Conservation (phyloP, 2,888 invertebrate genomes). For the Cordilura impudica region DNA sequence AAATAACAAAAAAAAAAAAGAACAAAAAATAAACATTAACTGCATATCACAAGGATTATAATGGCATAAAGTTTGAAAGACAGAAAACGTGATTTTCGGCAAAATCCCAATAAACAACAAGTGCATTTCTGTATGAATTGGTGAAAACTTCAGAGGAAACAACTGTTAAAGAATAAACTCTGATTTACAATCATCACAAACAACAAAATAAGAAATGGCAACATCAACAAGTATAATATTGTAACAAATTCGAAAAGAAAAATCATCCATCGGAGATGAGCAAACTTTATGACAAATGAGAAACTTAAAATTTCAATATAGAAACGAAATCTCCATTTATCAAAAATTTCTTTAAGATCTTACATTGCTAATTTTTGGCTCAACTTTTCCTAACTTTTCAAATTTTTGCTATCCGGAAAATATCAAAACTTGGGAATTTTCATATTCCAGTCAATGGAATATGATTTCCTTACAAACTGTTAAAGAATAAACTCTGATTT, state of each 20-base stretch:
- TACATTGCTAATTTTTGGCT: no score
- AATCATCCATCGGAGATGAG: constrained; percentile 24
- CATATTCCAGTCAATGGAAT: no score
- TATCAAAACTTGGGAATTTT: no score
- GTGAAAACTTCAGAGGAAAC: constrained; percentile 8
- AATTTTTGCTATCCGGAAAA: no score
- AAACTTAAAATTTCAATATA: no score
- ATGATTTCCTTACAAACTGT: no score
- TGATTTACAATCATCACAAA: constrained; percentile 64
- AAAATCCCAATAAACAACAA: constrained; percentile 56
- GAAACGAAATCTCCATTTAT: no score
- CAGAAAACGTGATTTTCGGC: constrained; percentile 62
- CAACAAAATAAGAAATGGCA: constrained; percentile 42
- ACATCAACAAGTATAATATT: constrained; percentile 15
- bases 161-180: constrained; percentile 42
- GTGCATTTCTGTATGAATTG: constrained; percentile 45
- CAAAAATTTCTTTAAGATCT: no score
- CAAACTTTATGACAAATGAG: neutral
- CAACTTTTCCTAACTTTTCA: no score
- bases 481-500: constrained; percentile 62
- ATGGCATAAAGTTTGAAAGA: constrained; percentile 53
- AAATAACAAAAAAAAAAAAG: constrained; percentile 15
- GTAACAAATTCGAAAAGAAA: constrained; percentile 10
- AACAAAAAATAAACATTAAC: constrained; percentile 19
- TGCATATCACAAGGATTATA: constrained; percentile 46